Percentiles rank a stretch among this genome's conserved stretches.
These are phyloP conservation scores for Neosalanx taihuensis DNA, from an alignment of 2,797 vertebrate species.

Conservation along the genomic window DNA sequence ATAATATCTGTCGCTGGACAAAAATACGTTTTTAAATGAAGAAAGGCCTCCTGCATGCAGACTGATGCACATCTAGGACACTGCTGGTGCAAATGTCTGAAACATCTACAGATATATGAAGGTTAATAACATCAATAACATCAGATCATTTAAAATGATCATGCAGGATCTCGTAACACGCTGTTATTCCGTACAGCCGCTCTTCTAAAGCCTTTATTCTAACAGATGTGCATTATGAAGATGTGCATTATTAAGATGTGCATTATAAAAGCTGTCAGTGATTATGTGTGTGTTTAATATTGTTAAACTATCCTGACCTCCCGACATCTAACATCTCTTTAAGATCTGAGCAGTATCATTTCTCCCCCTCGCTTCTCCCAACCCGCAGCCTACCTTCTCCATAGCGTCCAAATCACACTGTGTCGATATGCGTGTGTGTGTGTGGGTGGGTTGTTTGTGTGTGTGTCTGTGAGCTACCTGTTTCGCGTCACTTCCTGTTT, in stretches of 20 bases:
- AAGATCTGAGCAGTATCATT: not conserved
- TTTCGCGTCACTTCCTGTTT: no score
- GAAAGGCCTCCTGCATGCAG: no score
- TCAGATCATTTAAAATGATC: not conserved
- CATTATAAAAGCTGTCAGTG: conserved; percentile 36
- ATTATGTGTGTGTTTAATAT: conserved; percentile 37
- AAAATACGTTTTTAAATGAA: no score
- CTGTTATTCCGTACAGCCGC: no score
- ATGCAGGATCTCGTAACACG: not conserved
- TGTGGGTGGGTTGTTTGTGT: no score
- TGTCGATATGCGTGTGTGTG: not conserved
- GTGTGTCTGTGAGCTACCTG: no score
- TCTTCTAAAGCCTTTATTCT: not conserved
- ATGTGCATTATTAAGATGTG: no score
- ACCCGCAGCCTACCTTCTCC: conserved; percentile 17
- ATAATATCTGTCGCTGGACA: no score
- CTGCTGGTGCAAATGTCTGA: no score
- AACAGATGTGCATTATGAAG: conserved; percentile 10
- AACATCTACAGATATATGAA: no score
- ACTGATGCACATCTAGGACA: no score
- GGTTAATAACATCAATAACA: no score
- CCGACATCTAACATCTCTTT: not conserved
- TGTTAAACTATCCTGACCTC: conserved; percentile 7
- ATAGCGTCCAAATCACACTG: conserved; percentile 16
- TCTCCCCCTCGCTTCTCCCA: not conserved